Evolutionary conservation across 92 coral and sea anemone species (phyloP), one percentile per base, ranked within the genome.

Genomic region (Umimayanthus chanpuru): DNA sequence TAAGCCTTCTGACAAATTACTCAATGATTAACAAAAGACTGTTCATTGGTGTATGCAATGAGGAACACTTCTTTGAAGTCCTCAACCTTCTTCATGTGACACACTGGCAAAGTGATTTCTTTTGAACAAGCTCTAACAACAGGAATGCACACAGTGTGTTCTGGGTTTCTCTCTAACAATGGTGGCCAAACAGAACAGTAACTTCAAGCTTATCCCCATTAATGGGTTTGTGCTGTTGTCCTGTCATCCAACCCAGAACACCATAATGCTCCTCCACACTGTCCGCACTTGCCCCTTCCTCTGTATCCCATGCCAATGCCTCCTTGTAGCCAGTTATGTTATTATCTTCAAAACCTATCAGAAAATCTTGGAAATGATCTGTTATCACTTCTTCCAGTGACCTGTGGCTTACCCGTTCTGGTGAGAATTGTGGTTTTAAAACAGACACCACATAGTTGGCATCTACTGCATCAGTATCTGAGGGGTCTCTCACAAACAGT

Each of bases 61-160:
- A 89, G 43, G 65, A 89, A 80, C 36, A 89, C 72, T 40, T 76
- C 76, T 53, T 89, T 76, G 61, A 83, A 83, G n/a, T 32, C 61
- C 47, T 89, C 84, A 0, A 40, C 43, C 40, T 50, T 64, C 36
- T 39, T 75, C 91, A 89, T 89, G 70, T 89, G 91, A 44, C 73
- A 75, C 78, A 89, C 91, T 74, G 91, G 91, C 26, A 89, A 55
- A 30, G 91, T 89, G 76, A 89, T 55, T n/a, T 43, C 88, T 65
- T 25, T 89, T 20, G 71, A 86, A 65, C 91, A 89, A 9, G 91
- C 91, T 29, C 88, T 82, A 25, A 89, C 82, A 64, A 53, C 65
- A 15, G 91, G 87, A 68, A 88, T 81, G 53, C 91, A 88, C 36
- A 88, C 20, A 38, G 76, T 81, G 81, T 73, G 91, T 20, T 80